A percentile compares a stretch with the other conserved stretches of the same genome.
phyloP scores from a whole-genome alignment of 2,797 vertebrate genomes.

The Propithecus perrieri region DNA sequence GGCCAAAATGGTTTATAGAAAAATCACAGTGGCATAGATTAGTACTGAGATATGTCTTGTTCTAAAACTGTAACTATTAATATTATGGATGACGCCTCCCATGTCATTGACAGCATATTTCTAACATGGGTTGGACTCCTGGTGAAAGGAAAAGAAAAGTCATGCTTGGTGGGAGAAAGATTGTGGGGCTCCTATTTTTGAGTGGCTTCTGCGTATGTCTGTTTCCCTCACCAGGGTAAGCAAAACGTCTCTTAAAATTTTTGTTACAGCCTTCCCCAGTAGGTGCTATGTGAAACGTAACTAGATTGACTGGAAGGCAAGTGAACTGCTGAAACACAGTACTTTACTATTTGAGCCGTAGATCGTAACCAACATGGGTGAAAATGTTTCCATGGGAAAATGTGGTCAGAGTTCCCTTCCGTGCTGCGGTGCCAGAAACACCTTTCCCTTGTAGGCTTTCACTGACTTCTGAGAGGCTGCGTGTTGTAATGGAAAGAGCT shows the following conservation, averaged over 20 bases:
- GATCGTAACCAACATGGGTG: neutral
- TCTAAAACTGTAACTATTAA: neutral
- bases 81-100: neutral
- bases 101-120: neutral
- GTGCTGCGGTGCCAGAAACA: slow-evolving; percentile 58
- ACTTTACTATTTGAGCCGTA: neutral
- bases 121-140: neutral
- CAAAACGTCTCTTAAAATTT: neutral
- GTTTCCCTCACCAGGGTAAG: neutral
- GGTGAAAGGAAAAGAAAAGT: neutral
- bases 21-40: neutral
- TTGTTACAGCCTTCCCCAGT: neutral
- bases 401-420: slow-evolving; percentile 67
- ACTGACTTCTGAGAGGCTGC: neutral
- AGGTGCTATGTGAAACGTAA: neutral
- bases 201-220: neutral
- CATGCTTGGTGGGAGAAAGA: neutral
- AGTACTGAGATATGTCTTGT: neutral
- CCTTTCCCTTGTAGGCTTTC: slow-evolving; percentile 51
- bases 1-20: neutral
- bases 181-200: neutral
- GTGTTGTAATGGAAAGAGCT: slow-evolving; percentile 46
- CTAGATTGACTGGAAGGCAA: neutral
- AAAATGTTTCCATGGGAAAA: slow-evolving; percentile 75
- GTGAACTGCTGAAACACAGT: slow-evolving; percentile 3